Evolutionary conservation across 1,140 invertebrate species (phyloP), one percentile per base, ranked within the genome.

Genomic region (Hypsibius dujardini): DNA sequence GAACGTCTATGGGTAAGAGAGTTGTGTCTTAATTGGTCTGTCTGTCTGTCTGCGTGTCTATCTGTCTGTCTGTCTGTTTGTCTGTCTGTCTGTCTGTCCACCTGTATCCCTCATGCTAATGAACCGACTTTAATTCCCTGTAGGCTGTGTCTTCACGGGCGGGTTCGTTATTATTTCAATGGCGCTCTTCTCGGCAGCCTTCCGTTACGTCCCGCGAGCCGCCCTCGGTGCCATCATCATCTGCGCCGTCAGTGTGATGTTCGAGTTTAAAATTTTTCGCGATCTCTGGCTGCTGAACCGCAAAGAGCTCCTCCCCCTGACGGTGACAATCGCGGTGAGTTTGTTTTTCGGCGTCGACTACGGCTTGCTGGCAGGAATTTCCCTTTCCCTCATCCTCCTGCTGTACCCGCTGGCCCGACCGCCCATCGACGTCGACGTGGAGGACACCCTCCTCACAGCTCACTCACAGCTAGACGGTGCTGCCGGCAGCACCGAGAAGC

Each of bases 201-300:
- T 67, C 42, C 62, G 42, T 12, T 67, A 67, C 62, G 42, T 67
- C 42, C 62, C 62, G 12, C 12, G 45, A 67, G 62, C 62, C 42
- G 62, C 62, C 12, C 42, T 67, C 3, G 62, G 12, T 67, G 62
- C 62, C 3, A 42, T 67, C 12, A 67, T 67, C 42, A 67, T 67
- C 62, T 67, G 62, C 42, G 62, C 62, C 12, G 12, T 12, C 42
- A 12, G 12, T 3, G 42, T 42, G 12, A 67, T 67, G 62, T 67
- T 67, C 42, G 62, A 67, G 7, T 67, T 67, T 42, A 12, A 67
- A 45, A 67, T 67, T 42, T 67, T 67, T 0, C 62, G 62, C 42
- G 62, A 67, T 15, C 62, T 67, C 7, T 67, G 62, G 62, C 62
- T 67, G 12, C 7, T 67, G 42, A 12, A 42, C 7, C 12, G 45